Evolutionary conservation across 2,888 invertebrate species (phyloP), one percentile per base, ranked within the genome.

Genomic region (Thera obeliscata): DNA sequence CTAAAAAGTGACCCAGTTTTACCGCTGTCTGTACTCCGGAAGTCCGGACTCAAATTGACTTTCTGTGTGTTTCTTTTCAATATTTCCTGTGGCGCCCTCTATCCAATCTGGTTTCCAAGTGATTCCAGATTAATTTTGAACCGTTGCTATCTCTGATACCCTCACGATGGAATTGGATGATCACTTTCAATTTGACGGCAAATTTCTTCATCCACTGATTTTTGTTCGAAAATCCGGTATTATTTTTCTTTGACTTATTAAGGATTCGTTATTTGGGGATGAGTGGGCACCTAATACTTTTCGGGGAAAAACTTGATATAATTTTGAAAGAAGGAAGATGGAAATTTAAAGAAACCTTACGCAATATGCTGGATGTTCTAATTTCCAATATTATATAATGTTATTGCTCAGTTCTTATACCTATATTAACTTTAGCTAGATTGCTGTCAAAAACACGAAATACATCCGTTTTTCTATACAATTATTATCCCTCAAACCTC

Each of bases 91-190:
- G 57, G 62, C 61, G 58, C 66, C 72, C 68, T 56, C 63, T 22
- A 36, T 57, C 56, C 56, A 66, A 73, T 71, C 73, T 66, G 68
- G 77, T 81, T 79, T 75, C 77, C 77, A 80, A 80, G 81, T 77
- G 79, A 85, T 80, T 81, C 72, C 67, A 76, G 76, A 81, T 83
- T 80, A 80, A 77, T 80, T 75, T 69, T 61, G 65, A 71, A 70
- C 70, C 71, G 70, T 71, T 60, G 73, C 71, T 66, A 71, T 66
- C 67, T 63, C 33, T 65, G 64, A 71, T 52, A 62, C 62, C 63
- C 46, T 22, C 55, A 56, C 67, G 69, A 73, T 9, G 33, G 52
- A 33, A 74, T 74, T 64, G 76, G 73, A 72, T 74, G 72, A 76
- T 76, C 73, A 72, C 69, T 72, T 73, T 73, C 72, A 73, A 74